Base-by-base conservation (phyloP, 2,113 vertebrate species). In the Brienomyrus longianalis region DNA sequence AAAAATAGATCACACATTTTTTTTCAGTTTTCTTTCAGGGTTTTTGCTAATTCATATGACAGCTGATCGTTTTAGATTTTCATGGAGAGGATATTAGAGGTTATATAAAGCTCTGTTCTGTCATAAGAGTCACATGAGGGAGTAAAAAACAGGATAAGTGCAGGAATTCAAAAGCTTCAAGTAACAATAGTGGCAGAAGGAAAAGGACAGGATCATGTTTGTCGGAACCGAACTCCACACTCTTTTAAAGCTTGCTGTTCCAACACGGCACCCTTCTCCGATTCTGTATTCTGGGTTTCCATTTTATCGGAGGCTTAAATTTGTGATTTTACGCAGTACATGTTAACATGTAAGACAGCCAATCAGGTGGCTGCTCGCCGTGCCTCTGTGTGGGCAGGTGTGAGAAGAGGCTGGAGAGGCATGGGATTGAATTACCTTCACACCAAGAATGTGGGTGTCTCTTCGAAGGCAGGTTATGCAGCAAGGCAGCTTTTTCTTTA, bases 371-470 rank as follows among this genome's bases (percentile, higher is more conserved):
- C 21, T 39, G 4, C n/a, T 48, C 43, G n/a, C 10, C 11, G 62
- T 48, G 62, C n/a, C n/a, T 27, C 47, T 89, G 88, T 83, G 88
- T 89, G 88, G 88, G 88, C 88, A 56, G 88, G 88, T 23, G 10
- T 52, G 77, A 89, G 77, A 43, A 45, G 77, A 56, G 74, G 88
- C 74, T 35, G 50, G 31, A 39, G 74, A 83, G 50, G 88, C 74
- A 54, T 27, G 77, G 43, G 88, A 56, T 43, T 35, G 43, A 45
- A 83, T 84, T 84, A 83, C 74, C 77, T 83, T 45, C 74, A 48
- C 74, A 56, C 19, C 13, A 23, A 35, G 80, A 23, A 31, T 3
- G 88, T 89, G 80, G 88, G 77, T 48, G 88, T 89, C 88, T 45
- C 51, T 51, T 89, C 21, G 31, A 52, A 77, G 51, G 77, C 74